Base-by-base conservation (phyloP, 2,797 vertebrate species). In the Ataeniobius toweri region DNA sequence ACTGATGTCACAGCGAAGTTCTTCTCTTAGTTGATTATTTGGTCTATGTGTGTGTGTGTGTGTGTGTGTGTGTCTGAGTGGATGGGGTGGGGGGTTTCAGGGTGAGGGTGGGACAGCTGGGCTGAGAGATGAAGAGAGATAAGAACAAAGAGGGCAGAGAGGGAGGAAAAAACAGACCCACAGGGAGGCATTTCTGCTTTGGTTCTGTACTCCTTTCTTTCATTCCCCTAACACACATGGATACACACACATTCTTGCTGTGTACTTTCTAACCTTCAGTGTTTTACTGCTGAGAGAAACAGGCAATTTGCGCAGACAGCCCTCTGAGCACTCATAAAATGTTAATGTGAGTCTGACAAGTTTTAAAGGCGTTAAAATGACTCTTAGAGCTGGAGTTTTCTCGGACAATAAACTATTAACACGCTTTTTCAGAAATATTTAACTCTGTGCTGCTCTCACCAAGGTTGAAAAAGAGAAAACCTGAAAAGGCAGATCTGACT, bases 281-380 rank as follows among this genome's bases (percentile, higher is more conserved):
- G 59, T 58, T 75, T 55, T 22, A 74, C 28, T 24, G 16, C 84
- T 28, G 68, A 67, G 69, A n/a, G n/a, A 74, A 88, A 76, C 74
- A 36, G 51, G 46, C 71, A 48, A 41, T 50, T 75, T 12, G 58
- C 46, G 58, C 46, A 51, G 67, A 71, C 46, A 2, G 24, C 71
- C 75, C 67, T 26, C 59, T 53, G 20, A 82, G 71, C 46, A 7
- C 63, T 26, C 78, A 77, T 91, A 88, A 89, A 89, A 89, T 16
- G 53, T 89, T 86, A 89, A 89, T 44, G 82, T 75, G 76, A 82
- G 73, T 74, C 82, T 68, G 78, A 79, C 39, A 6, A 68, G 39
- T 44, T 13, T 67, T 44, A 44, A 67, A 67, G 24, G 65, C 65
- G 36, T 14, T 41, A 46, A 69, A 10, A 46, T 46, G 67, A 44